Conservation (phyloP, 2,797 vertebrate genomes). For the Enteromius viviparus region DNA sequence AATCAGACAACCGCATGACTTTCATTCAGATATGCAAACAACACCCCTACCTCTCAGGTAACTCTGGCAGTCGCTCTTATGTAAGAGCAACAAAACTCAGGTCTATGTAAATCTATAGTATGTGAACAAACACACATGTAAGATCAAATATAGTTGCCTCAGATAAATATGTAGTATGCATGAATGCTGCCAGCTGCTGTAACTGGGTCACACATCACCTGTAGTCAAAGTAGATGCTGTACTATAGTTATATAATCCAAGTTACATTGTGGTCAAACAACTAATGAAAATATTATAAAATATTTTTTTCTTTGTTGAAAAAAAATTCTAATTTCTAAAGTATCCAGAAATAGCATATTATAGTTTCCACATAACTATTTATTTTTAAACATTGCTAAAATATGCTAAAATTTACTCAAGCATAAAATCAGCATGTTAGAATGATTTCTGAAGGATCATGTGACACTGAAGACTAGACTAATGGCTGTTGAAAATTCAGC, state of each 20-base stretch:
- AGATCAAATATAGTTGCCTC: neutral
- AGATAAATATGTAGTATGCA: neutral
- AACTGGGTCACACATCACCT: neutral
- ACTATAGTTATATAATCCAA: neutral
- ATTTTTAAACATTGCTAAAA: neutral
- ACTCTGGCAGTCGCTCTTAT: neutral
- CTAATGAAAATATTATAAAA: neutral
- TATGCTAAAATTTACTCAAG: neutral
- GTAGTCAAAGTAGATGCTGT: neutral
- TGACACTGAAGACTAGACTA: neutral
- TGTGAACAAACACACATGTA: neutral
- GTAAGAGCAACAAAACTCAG: neutral
- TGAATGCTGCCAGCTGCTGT: neutral
- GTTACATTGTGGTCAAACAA: neutral
- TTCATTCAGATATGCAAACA: conserved; percentile 38
- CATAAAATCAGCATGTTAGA: neutral
- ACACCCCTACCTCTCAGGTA: conserved; percentile 3
- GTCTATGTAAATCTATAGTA: neutral
- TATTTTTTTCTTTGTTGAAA: neutral
- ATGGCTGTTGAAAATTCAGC: neutral
- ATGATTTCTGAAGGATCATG: neutral
- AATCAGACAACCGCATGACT: conserved; percentile 18
- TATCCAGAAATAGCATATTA: neutral
- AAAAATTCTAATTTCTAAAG: neutral
- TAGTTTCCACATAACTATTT: neutral